phyloP scores from a whole-genome alignment of 2,888 invertebrate genomes.

The Globia sparganii region DNA sequence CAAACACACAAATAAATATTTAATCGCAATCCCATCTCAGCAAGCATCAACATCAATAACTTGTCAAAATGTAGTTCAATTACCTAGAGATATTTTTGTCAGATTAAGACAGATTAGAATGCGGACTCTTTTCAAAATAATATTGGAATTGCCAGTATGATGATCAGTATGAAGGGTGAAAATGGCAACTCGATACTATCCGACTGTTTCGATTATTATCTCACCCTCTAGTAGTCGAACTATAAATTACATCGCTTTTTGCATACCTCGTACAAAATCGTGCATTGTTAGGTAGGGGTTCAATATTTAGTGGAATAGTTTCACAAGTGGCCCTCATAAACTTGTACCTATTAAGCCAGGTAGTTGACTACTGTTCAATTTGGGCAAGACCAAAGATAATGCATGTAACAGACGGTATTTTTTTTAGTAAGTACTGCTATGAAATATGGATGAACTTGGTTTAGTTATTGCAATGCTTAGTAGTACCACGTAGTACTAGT shows the following conservation, averaged over 20 bases:
- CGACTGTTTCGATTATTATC: constrained; percentile 49
- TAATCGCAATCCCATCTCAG: neutral
- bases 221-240: constrained; percentile 67
- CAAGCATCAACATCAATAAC: neutral
- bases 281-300: constrained; percentile 75
- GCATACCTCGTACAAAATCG: constrained; percentile 74
- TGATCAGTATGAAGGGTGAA: constrained; percentile 29
- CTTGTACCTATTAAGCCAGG: constrained; percentile 67
- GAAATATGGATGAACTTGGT: constrained; percentile 48
- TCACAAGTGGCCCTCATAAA: constrained; percentile 77
- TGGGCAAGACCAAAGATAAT: constrained; percentile 58
- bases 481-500: constrained; percentile 19
- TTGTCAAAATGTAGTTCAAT: neutral
- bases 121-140: no score
- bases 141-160: neutral
- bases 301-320: constrained; percentile 85
- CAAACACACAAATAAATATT: neutral
- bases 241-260: constrained; percentile 83
- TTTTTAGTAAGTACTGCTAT: constrained; percentile 23
- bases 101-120: neutral
- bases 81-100: neutral
- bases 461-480: constrained; percentile 11
- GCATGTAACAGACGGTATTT: constrained; percentile 30
- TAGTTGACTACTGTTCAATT: constrained; percentile 63
- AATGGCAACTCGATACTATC: constrained; percentile 34